Evolutionary conservation across 2,888 invertebrate genomes (phyloP).

Genomic region (Xestia sexstrigata): DNA sequence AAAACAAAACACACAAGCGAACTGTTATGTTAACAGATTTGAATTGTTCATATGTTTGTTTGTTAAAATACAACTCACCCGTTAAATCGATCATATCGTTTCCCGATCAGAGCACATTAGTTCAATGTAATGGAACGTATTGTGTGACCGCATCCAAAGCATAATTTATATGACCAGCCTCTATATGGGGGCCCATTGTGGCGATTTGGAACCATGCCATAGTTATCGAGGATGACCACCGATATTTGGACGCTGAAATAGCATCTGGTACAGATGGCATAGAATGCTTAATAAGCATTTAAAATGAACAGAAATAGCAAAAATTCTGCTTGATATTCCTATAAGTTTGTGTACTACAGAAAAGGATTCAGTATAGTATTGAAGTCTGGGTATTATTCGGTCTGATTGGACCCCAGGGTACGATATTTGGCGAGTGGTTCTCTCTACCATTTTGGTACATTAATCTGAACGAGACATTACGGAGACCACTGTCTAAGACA

Average conservation of each 20-base stretch:
- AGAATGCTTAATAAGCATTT: conserved; percentile 32
- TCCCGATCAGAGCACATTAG: conserved; percentile 72
- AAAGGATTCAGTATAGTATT: conserved; percentile 48
- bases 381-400: conserved; percentile 41
- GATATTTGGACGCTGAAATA: conserved; percentile 69
- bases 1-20: conserved; percentile 46
- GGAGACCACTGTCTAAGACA: conserved; percentile 63
- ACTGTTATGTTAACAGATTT: conserved; percentile 48
- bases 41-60: conserved; percentile 55
- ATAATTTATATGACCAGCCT: conserved; percentile 82
- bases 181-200: conserved; percentile 74
- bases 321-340: conserved; percentile 27
- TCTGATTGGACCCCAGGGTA: conserved; percentile 59
- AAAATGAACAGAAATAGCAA: conserved; percentile 25
- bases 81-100: conserved; percentile 61
- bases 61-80: conserved; percentile 50
- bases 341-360: conserved; percentile 16
- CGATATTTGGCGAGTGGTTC: conserved; percentile 58
- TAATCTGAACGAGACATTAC: conserved; percentile 65
- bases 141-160: conserved; percentile 75
- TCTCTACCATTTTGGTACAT: conserved; percentile 60
- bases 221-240: conserved; percentile 67
- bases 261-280: conserved; percentile 64
- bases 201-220: conserved; percentile 85
- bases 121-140: conserved; percentile 81